Conservation (phyloP, 2,113 vertebrate genomes). For the Sphaerodactylus townsendi region DNA sequence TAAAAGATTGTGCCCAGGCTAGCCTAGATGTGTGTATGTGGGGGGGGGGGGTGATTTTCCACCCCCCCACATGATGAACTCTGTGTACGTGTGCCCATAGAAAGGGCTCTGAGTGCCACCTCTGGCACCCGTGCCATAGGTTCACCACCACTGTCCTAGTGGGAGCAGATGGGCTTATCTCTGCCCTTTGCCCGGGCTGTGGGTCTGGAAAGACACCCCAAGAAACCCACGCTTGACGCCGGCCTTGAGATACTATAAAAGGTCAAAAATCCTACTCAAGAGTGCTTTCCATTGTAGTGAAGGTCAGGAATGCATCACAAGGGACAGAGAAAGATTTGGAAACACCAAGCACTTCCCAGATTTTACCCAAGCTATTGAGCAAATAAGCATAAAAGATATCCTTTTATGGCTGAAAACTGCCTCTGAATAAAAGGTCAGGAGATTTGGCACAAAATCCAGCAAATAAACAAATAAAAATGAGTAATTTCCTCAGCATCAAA, state of each 20-base stretch:
- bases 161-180: too few relatives aligned
- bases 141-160: too few relatives aligned
- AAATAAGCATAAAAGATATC: slow-evolving; percentile 44
- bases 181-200: too few relatives aligned
- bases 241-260: background rate
- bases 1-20: too few relatives aligned
- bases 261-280: background rate
- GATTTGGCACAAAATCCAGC: slow-evolving; percentile 26
- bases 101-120: too few relatives aligned
- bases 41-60: too few relatives aligned
- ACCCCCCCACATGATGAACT: too few relatives aligned
- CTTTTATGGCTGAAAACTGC: slow-evolving; percentile 47
- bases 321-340: background rate
- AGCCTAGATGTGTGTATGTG: too few relatives aligned
- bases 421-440: slow-evolving; percentile 41
- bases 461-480: slow-evolving; percentile 52
- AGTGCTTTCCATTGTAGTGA: background rate
- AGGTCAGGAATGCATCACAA: background rate
- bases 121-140: too few relatives aligned
- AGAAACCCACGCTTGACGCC: too few relatives aligned
- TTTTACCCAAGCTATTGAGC: slow-evolving; percentile 5
- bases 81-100: too few relatives aligned
- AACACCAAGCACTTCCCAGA: background rate
- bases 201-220: too few relatives aligned
- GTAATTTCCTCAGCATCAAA: slow-evolving; percentile 35